Evolutionary conservation across 2,888 invertebrate genomes (phyloP), one percentile per base, ranked within the genome.

Genomic region (Molorchus minor): DNA sequence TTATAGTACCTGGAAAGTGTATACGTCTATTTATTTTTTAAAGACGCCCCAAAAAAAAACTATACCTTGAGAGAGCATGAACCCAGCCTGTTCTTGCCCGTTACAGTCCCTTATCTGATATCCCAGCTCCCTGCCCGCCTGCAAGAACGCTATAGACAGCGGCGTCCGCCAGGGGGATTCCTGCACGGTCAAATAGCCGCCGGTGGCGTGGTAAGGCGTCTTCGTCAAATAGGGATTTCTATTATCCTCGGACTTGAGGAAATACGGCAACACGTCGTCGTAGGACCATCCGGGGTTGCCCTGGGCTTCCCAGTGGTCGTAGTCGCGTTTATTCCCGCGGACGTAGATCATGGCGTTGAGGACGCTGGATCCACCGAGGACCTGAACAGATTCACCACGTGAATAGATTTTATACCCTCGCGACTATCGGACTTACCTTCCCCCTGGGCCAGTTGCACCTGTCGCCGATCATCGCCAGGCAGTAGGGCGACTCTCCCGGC

Each of bases 281-380:
- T 91, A 94, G 4, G 88, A 88, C 96, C 96, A 96, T 7, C 95
- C 96, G 0, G 86, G 83, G 77, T 94, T 94, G 0, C 95, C 96
- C 29, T 89, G 81, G 0, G 84, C 84, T 29, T 91, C 92, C 96
- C 96, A 96, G 17, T 87, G 84, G 77, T 96, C 93, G 81, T 93
- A 96, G 75, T 96, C 95, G 59, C 88, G 87, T 67, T 87, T 86
- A 74, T 94, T 95, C 51, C 96, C 96, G 49, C 96, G 85, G 8
- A 94, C 89, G 81, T 96, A 96, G 29, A 95, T 87, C 95, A 96
- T 95, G 10, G 93, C 93, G 78, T 96, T 96, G 0, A 95, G 85
- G 1, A 93, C 92, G 71, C 93, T 93, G 55, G 90, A 88, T 10
- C 96, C 95, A 17, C 95, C 95, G 16, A 96, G 84, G 13, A 92